Evolutionary conservation across 2,888 invertebrate genomes (phyloP), one percentile per base, ranked within the genome.

Genomic region (Cordylochernes scorpioides): DNA sequence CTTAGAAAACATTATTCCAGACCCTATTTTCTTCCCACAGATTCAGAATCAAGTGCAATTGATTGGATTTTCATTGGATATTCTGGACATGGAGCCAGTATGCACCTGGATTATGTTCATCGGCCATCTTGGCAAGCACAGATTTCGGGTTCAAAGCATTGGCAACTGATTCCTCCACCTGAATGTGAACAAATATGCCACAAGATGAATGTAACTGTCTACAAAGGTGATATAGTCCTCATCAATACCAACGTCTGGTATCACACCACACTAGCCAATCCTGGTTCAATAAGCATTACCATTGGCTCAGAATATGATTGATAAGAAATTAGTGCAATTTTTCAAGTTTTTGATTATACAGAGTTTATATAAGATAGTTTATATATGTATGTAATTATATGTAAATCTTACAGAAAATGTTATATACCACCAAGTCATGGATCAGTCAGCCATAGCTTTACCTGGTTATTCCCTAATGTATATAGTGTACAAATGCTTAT

Each of bases 101-200:
- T 82, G 71, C 84, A 84, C 32, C 55, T 84, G 50, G 84, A 84
- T 54, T 80, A 77, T 49, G 84, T 84, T 41, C 68, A 72, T 42
- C 64, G 82, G 35, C 62, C 84, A 17, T 80, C 82, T 65, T 84
- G 84, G 84, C 84, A 84, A 55, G 82, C 78, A 3, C 82, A 84
- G 56, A 61, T 84, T 10, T 62, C 63, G 42, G 84, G 84, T 1
- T 67, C 65, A 43, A 86, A 84, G 57, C 69, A 63, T 8, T 86
- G 84, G 84, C 59, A 62, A 13, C 54, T 84, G 18, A 65, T 70
- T 9, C 82, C 84, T 0, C 71, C 75, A 1, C 74, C 78, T 0
- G 82, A 82, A 55, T 80, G 80, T 57, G 74, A 80, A 50, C 51
- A 64, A 46, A 50, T 67, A 31, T 84, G 82, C 50, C 55, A 64